Evolutionary conservation across 2,113 vertebrate species (phyloP), one percentile per base, ranked within the genome.

Genomic region (Hemiscyllium ocellatum): DNA sequence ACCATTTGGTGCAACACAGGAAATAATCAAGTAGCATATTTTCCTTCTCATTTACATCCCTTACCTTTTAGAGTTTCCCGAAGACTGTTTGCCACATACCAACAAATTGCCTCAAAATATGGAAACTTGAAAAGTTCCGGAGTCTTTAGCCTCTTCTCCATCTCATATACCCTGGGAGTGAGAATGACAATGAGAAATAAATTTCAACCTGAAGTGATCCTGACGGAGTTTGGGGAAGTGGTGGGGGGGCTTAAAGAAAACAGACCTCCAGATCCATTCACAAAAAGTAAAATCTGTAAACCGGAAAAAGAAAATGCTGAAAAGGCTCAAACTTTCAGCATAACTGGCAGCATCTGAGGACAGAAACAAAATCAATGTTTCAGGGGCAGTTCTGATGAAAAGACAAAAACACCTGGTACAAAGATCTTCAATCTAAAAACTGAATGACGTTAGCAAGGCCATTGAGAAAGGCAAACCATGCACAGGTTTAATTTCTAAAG

Each of bases 81-180:
- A 96, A 99, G 98, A 96, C 98, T 99, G 98, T 99, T 99, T 97
- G 98, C 99, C 98, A 99, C 99, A 97, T 99, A 99, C 99, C 99
- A 99, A 97, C 98, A 99, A 97, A 99, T 99, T 97, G 99, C 99
- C 98, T 99, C 99, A 96, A 99, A 99, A 97, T 99, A 99, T 50
- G 99, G 99, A 96, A 99, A 99, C 98, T 99, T 99, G 97, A 99
- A 99, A 97, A 99, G 99, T 97, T 99, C 99, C 6, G 99, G 99
- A 96, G 99, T 99, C 98, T 99, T 99, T 96, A 99, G 97, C 95
- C 99, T 98, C 96, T 99, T 98, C 96, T 99, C 99, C 99, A 99
- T 99, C 97, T 99, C 99, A 0, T 99, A 99, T 98, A 99, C 99
- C 99, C 99, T 99, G 96, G 96, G 96, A 95, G 96, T 96, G 96